Evolutionary conservation across 1,140 invertebrate genomes (phyloP).

Genomic region (Chelonus insularis): DNA sequence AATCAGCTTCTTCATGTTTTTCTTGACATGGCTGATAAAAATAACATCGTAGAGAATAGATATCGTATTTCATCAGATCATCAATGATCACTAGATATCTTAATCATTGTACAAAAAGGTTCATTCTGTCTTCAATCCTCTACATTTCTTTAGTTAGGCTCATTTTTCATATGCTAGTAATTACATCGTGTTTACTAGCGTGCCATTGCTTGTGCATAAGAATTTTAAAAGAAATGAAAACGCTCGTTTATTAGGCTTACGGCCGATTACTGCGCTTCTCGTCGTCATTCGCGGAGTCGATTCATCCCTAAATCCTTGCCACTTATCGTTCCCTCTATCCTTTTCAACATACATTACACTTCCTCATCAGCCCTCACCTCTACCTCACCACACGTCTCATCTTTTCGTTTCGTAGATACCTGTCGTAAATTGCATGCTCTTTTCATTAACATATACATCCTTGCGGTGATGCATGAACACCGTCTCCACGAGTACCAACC

Average conservation of each 20-base stretch:
- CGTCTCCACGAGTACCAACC: conserved; percentile 1
- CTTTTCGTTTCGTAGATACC: conserved; percentile 39
- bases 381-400: conserved; percentile 32
- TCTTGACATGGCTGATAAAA: neutral
- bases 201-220: neutral
- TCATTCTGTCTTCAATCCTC: neutral
- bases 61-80: neutral
- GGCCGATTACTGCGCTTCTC: conserved; percentile 36
- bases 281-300: conserved; percentile 47
- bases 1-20: neutral
- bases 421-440: conserved; percentile 30
- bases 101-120: neutral
- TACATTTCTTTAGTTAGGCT: neutral
- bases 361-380: conserved; percentile 29
- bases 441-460: conserved; percentile 27
- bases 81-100: neutral
- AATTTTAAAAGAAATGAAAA: neutral
- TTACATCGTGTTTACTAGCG: neutral
- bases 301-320: conserved; percentile 42
- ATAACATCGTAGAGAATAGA: neutral
- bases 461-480: neutral
- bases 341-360: conserved; percentile 9
- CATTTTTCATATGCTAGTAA: neutral
- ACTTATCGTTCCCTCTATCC: conserved; percentile 7
- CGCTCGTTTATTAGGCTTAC: conserved; percentile 9